Base-by-base conservation (phyloP, 2,888 invertebrate genomes). In the Megaustenia siamemsis region DNA sequence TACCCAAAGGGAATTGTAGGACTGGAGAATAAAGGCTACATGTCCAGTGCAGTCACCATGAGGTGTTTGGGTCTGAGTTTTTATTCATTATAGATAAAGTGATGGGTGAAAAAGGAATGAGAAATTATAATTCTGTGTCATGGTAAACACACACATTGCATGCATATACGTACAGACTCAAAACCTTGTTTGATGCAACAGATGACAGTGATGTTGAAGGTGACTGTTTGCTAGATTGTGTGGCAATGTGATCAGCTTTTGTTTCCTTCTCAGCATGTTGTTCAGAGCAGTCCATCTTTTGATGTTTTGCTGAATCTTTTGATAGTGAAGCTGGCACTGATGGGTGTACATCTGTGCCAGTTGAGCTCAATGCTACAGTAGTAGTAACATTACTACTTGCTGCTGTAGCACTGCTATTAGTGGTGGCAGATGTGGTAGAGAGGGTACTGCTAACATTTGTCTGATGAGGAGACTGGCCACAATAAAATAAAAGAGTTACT, bases 381-480 rank as follows among this genome's bases (percentile, higher is more conserved):
- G 4, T 38, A 21, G 35, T n/a, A 80, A 45, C 32, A 32, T 28
- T 60, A 32, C 60, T 40, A 53, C 40, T 77, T 35, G 56, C 4
- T 12, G 56, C n/a, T 38, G 38, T 24, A 60, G 8, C 5, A 28
- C n/a, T 38, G 32, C 3, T n/a, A 49, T 4, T 43, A 21, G 66
- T 68, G 66, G 32, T 35, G 1, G 38, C 38, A 35, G 77, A 21
- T 32, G 68, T 10, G 24, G 45, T n/a, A 38, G 45, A 32, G 15
- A 49, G 38, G 56, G 45, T 49, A 21, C 38, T 56, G 56, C 28
- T 15, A 71, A 6, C 43, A 24, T 56, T 28, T 45, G 75, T 75
- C 75, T 73, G 78, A 56, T 76, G 71, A 45, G 82, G 75, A 56
- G 82, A 75, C 82, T 82, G 82, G 10, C 15, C 32, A 45, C 8